Conservation (phyloP, 2,113 vertebrate species). For the Alouatta palliata region DNA sequence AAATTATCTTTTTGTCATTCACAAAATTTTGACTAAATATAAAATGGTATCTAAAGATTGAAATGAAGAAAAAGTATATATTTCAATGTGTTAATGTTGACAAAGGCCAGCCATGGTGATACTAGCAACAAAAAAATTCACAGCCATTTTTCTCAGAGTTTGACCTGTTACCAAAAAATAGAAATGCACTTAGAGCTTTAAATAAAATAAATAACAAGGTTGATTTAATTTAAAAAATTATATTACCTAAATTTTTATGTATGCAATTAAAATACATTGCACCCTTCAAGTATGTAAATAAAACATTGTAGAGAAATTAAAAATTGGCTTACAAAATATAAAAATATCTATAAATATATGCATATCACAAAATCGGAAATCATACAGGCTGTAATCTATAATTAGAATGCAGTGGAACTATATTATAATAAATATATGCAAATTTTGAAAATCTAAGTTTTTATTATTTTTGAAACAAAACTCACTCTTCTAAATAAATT, state of each 20-base stretch:
- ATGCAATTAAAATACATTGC: background rate
- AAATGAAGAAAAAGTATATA: background rate
- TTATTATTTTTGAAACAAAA: background rate
- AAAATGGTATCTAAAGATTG: background rate
- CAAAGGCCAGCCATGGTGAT: background rate
- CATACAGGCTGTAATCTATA: background rate
- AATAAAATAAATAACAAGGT: background rate
- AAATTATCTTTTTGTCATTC: background rate
- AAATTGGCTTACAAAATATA: background rate
- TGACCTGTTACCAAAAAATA: background rate
- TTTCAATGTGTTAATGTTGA: background rate
- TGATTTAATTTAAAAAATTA: background rate
- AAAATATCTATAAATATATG: background rate
- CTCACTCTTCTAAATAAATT: background rate
- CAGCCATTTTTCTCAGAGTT: background rate
- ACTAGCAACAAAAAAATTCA: background rate
- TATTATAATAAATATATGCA: background rate
- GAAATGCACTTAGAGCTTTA: background rate
- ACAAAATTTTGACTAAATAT: background rate
- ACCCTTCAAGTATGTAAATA: background rate
- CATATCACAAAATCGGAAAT: background rate
- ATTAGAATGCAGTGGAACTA: background rate
- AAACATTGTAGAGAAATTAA: background rate
- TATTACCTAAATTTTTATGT: background rate
- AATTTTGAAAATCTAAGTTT: background rate